phyloP scores from a whole-genome alignment of 2,888 invertebrate genomes.

The Drosophila falleni region DNA sequence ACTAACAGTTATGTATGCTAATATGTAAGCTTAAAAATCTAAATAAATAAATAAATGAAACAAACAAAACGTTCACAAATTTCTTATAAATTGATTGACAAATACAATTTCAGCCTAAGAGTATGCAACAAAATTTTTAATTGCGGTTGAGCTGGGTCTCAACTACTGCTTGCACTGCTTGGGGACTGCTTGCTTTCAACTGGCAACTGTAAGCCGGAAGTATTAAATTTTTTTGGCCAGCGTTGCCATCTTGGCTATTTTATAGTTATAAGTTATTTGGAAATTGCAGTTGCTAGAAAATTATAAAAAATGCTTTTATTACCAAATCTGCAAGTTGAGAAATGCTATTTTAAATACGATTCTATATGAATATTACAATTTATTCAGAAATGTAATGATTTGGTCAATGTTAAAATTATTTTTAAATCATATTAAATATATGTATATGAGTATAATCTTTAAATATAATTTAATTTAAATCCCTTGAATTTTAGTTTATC shows the following conservation, averaged over 20 bases:
- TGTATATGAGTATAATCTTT: too few species aligned
- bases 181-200: constrained; percentile 22
- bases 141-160: not conserved
- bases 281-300: not conserved
- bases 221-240: constrained; percentile 13
- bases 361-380: too few species aligned
- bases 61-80: constrained; percentile 26
- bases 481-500: too few species aligned
- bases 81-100: constrained; percentile 33
- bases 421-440: too few species aligned
- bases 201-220: constrained; percentile 27
- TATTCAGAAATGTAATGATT: too few species aligned
- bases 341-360: too few species aligned
- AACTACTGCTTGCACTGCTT: constrained; percentile 18
- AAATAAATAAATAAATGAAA: constrained; percentile 65
- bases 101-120: constrained; percentile 18
- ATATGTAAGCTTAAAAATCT: constrained; percentile 72
- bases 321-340: too few species aligned
- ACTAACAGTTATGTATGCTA: constrained; percentile 75
- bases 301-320: too few species aligned
- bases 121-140: constrained; percentile 12
- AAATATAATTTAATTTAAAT: too few species aligned
- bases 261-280: not conserved
- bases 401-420: too few species aligned
- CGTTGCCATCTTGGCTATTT: not conserved